phyloP scores from a whole-genome alignment of 2,113 vertebrate species.

The Podarcis raffonei region DNA sequence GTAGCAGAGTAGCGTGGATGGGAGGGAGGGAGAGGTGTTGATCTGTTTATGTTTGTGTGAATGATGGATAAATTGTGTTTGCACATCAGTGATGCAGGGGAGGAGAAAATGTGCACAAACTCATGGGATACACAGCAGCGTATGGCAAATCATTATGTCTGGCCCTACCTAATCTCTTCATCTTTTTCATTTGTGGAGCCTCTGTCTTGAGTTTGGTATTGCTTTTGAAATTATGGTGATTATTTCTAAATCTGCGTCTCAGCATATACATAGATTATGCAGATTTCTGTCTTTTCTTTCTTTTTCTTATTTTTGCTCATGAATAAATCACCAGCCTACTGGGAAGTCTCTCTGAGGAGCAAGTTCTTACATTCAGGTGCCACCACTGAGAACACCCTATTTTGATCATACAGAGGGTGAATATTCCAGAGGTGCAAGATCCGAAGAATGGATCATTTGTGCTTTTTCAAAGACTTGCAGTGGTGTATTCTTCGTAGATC shows the following conservation, averaged over 20 bases:
- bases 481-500: not conserved
- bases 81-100: not conserved
- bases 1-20: not conserved
- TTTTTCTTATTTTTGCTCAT: not conserved
- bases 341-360: not conserved
- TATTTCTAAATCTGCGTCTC: not conserved
- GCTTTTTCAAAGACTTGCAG: not conserved
- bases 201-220: too few relatives aligned
- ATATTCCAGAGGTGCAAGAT: not conserved
- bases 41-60: not conserved
- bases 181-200: too few relatives aligned
- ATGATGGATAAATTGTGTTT: not conserved
- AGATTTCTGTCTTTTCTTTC: not conserved
- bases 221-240: not conserved
- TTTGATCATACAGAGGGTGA: not conserved
- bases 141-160: not conserved
- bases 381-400: not conserved
- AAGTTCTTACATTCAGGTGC: not conserved
- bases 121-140: not conserved
- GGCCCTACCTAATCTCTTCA: not conserved
- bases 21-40: not conserved
- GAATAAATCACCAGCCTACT: not conserved
- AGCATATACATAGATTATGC: not conserved
- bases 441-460: not conserved
- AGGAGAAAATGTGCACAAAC: not conserved